Evolutionary conservation across 2,888 invertebrate species (phyloP).

Genomic region (Anthrax anthrax): DNA sequence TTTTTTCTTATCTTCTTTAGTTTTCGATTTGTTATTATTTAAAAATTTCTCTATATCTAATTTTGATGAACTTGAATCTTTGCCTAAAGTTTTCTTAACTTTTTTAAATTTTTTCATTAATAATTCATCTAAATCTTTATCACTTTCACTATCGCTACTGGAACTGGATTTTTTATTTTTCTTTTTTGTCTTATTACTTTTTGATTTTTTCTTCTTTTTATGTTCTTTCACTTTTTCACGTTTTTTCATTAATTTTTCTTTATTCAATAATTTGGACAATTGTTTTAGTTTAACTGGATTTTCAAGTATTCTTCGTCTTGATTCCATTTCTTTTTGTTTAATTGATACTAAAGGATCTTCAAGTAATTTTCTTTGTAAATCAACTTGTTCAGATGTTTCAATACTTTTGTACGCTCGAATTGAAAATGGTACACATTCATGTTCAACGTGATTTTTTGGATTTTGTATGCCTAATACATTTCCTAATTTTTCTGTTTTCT

Average conservation of each 20-base stretch:
- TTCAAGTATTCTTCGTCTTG: constrained; percentile 65
- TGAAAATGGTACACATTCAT: constrained; percentile 65
- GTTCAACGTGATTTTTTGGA: constrained; percentile 52
- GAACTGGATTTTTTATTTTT: constrained; percentile 17
- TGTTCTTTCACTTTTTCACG: constrained; percentile 25
- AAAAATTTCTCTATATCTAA: constrained; percentile 28
- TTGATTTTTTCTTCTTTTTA: constrained; percentile 15
- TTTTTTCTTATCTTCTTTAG: constrained; percentile 4
- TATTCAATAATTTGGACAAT: constrained; percentile 61
- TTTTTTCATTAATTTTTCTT: constrained; percentile 36
- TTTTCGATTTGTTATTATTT: constrained; percentile 12
- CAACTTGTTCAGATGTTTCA: constrained; percentile 55
- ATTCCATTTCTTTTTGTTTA: constrained; percentile 79
- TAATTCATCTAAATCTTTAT: constrained; percentile 47
- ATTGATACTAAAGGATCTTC: constrained; percentile 89
- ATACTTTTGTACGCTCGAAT: constrained; percentile 38
- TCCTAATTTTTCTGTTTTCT: constrained; percentile 32
- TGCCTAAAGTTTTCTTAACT: constrained; percentile 37
- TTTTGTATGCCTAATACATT: constrained; percentile 28
- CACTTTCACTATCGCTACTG: constrained; percentile 15
- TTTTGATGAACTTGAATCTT: constrained; percentile 20
- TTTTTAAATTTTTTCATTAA: constrained; percentile 57
- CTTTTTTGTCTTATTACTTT: constrained; percentile 18
- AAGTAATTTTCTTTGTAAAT: constrained; percentile 73
- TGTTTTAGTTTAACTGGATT: constrained; percentile 86